Evolutionary conservation across 2,888 invertebrate species (phyloP).

Genomic region (Spodoptera exigua): DNA sequence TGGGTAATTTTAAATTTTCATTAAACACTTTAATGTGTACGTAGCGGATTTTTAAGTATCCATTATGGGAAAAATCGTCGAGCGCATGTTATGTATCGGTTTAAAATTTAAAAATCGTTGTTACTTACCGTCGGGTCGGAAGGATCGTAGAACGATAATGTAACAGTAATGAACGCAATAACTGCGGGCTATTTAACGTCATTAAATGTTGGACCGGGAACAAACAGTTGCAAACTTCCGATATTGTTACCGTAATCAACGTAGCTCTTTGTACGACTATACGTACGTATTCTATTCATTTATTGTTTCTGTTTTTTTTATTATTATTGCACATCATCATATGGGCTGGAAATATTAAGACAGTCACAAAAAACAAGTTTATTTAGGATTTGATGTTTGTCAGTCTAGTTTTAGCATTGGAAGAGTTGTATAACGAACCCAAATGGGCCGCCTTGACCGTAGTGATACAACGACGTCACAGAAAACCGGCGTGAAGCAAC

Average conservation of each 20-base stretch:
- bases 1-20: slow-evolving; percentile 26
- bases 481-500: too few relatives aligned
- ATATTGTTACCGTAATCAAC: neutral
- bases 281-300: too few relatives aligned
- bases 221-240: slow-evolving; percentile 4
- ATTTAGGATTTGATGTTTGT: too few relatives aligned
- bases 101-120: slow-evolving; percentile 29
- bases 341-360: too few relatives aligned
- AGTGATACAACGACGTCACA: too few relatives aligned
- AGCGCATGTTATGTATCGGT: slow-evolving; percentile 4
- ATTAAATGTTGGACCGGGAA: slow-evolving; percentile 29
- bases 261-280: too few relatives aligned
- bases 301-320: too few relatives aligned
- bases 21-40: slow-evolving; percentile 20
- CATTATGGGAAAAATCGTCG: slow-evolving; percentile 28
- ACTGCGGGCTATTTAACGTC: slow-evolving; percentile 30
- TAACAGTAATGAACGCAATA: slow-evolving; percentile 24
- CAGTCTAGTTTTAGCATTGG: too few relatives aligned
- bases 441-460: too few relatives aligned
- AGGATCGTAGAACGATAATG: slow-evolving; percentile 29
- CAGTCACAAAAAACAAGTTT: too few relatives aligned
- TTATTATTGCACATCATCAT: too few relatives aligned
- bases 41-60: slow-evolving; percentile 23
- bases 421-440: too few relatives aligned
- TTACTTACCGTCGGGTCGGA: slow-evolving; percentile 32